Conservation (phyloP, 1,140 invertebrate genomes). For the Chlorops oryzae region DNA sequence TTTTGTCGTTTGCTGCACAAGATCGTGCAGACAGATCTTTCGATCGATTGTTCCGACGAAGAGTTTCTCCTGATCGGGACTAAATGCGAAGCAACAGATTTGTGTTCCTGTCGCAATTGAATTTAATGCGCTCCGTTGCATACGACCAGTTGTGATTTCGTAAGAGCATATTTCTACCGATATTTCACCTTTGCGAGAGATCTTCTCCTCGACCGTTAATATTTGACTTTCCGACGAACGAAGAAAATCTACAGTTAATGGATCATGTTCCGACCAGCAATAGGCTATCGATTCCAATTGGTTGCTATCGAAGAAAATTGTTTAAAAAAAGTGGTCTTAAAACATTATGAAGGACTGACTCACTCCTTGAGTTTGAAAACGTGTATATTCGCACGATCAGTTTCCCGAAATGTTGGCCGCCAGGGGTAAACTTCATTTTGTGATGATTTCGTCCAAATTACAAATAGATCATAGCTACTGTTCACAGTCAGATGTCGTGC, state of each 20-base stretch:
- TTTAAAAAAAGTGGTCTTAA: too few relatives aligned
- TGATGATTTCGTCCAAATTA: constrained; percentile 69
- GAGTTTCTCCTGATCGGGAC: constrained; percentile 64
- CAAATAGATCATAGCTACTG: constrained; percentile 55
- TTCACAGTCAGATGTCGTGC: constrained; percentile 61
- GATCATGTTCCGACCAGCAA: constrained; percentile 65
- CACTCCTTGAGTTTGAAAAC: constrained; percentile 54
- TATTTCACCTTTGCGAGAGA: constrained; percentile 68
- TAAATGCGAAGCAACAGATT: constrained; percentile 61
- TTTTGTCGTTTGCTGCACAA: constrained; percentile 57
- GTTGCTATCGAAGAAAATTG: too few relatives aligned
- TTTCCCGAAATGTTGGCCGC: constrained; percentile 71
- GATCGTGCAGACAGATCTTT: constrained; percentile 66
- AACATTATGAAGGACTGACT: too few relatives aligned
- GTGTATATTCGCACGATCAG: constrained; percentile 74
- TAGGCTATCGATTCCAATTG: constrained; percentile 59
- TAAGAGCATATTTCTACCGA: constrained; percentile 67
- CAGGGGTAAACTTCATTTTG: constrained; percentile 78
- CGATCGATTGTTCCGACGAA: constrained; percentile 71
- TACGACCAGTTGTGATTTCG: constrained; percentile 61
- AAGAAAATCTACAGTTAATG: constrained; percentile 62
- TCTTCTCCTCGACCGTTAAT: constrained; percentile 70
- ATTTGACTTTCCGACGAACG: constrained; percentile 60
- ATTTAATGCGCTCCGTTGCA: constrained; percentile 62
- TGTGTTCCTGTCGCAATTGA: constrained; percentile 67